Evolutionary conservation across 2,113 vertebrate species (phyloP), one percentile per base, ranked within the genome.

Genomic region (Sceloporus tristichus): DNA sequence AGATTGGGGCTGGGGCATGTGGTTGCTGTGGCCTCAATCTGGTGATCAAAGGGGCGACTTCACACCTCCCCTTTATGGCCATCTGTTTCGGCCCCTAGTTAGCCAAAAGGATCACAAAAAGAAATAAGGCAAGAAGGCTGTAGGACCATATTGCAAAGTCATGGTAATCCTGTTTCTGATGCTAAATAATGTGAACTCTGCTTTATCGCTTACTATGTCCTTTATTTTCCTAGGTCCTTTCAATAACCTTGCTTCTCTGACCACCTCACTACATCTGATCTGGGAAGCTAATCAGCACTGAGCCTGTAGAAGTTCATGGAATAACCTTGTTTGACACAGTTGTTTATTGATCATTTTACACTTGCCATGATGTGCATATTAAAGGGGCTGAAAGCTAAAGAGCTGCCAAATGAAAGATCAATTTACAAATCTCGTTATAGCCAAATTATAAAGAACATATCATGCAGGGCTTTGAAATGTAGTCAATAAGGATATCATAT

Each of bases 321-420:
- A 88, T 85, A 91, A 92, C 92, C 92, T 94, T 94, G 93, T 2
- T 40, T 85, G 88, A 68, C 92, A 89, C 87, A 70, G 84, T 78
- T 90, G 88, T 85, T 85, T 79, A 94, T 93, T 5, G 82, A 95
- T 92, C 0, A 7, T 78, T 88, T 23, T 1, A 0, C 42, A 53
- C 86, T 62, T 79, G 34, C 68, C 91, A 90, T 6, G 85, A 91
- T 89, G 62, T 56, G 75, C 78, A 68, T 4, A n/a, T 79, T 83
- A 90, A 93, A 87, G 75, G 6, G 82, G 1, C 85, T 18, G 1
- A 80, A 74, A 76, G 59, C 78, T 79, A 56, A 5, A 5, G 8
- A 29, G 40, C 25, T 23, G 48, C 34, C 40, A 71, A 78, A 84
- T 42, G 62, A 13, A 87, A 85, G 75, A 65, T 1, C 0, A 66